Base-by-base conservation (phyloP, 2,797 vertebrate species). In the Pelobates cultripes region DNA sequence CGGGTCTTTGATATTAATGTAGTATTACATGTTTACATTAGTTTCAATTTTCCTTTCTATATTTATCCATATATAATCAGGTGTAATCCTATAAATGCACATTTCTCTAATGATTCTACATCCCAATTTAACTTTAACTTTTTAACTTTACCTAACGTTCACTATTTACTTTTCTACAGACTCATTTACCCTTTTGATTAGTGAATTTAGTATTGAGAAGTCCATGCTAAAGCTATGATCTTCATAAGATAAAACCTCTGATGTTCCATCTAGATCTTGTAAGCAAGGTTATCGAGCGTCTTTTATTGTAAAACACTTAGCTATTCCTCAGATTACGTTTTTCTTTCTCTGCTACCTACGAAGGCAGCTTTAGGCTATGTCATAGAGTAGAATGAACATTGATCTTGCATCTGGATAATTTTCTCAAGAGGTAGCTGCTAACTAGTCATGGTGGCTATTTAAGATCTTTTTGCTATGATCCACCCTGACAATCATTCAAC, bases 361-460 rank as follows among this genome's bases (percentile, higher is more conserved):
- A 4, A 40, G 40, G 76, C 70, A 8, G 43, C 57, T 81, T 76
- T 7, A 4, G 57, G 44, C n/a, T 28, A 77, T 42, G 53, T 55
- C 66, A 40, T 8, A 43, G 41, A 60, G 43, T 42, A 17, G 40
- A 76, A 64, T 43, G 4, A 12, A 55, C 44, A 81, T 71, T 76
- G 67, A 76, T 81, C 57, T 76, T 64, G 66, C 57, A 71, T 70
- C 67, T 70, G 73, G 67, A 53, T 81, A 63, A 61, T 71, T 45
- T 76, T 61, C 70, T 82, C 74, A 43, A 44, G 75, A 77, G 69
- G 69, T 77, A 40, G 15, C 60, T 44, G 47, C 41, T 67, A 73
- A 67, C 44, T 67, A 71, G 28, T 77, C 63, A 71, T 76, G 45
- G 70, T 77, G 80, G 45, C 47, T 57, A 68, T 82, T 77, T 76